A percentile compares a stretch with the other conserved stretches of the same genome.
Conservation (phyloP, 2,888 invertebrate species). For the Agrochola circellaris region DNA sequence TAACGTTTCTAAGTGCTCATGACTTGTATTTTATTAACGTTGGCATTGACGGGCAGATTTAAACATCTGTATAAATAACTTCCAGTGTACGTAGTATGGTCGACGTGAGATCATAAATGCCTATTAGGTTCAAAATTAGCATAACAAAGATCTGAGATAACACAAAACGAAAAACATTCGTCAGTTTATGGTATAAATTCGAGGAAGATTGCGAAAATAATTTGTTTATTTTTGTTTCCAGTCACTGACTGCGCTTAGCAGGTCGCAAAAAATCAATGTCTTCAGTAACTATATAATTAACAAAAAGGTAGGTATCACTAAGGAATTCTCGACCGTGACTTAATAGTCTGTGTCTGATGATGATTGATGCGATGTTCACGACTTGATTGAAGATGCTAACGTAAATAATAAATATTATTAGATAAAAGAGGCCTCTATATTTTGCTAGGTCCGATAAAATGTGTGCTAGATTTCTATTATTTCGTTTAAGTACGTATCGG, state of each 20-base stretch:
- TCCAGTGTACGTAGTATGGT: conserved; percentile 45
- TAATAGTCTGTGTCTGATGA: conserved; percentile 32
- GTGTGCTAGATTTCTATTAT: conserved; percentile 23
- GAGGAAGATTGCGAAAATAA: conserved; percentile 40
- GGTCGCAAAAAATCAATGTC: conserved; percentile 41
- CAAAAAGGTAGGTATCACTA: conserved; percentile 43
- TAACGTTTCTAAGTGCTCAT: conserved; percentile 47
- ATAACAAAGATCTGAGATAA: conserved; percentile 60
- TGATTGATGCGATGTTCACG: conserved; percentile 33
- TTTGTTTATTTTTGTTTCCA: conserved; percentile 49
- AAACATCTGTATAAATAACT: conserved; percentile 70
- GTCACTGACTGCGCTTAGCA: conserved; percentile 39
- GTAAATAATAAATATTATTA: conserved; percentile 19
- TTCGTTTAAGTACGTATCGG: conserved; percentile 28
- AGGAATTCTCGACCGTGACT: conserved; percentile 41
- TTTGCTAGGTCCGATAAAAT: conserved; percentile 13
- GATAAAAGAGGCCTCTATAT: conserved; percentile 39
- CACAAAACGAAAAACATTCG: conserved; percentile 37
- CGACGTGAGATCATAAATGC: conserved; percentile 65
- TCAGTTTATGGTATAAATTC: conserved; percentile 46
- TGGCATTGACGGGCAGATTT: conserved; percentile 70
- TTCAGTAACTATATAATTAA: conserved; percentile 41
- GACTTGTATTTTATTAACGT: conserved; percentile 63
- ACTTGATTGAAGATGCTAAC: conserved; percentile 36
- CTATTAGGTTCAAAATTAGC: conserved; percentile 58